Evolutionary conservation across 1,140 invertebrate species (phyloP).

Genomic region (Melitaea cinxia): DNA sequence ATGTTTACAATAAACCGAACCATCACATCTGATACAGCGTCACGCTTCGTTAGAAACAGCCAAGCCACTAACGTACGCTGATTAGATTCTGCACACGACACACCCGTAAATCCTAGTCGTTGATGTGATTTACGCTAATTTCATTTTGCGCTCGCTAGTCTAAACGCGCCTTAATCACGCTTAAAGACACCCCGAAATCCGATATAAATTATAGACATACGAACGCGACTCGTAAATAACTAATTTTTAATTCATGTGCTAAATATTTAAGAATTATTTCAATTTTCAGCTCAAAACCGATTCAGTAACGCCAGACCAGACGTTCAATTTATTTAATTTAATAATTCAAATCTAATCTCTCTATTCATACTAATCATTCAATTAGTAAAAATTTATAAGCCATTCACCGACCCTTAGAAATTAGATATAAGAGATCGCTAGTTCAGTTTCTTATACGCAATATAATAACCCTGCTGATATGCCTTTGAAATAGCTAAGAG

Average conservation of each 20-base stretch:
- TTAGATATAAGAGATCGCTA: neutral
- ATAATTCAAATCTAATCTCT: too few species aligned
- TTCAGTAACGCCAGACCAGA: too few species aligned
- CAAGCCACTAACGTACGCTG: conserved; percentile 63
- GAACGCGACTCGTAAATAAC: neutral
- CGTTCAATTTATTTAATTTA: too few species aligned
- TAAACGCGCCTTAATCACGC: conserved; percentile 70
- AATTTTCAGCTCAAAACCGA: too few species aligned
- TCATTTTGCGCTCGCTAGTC: conserved; percentile 60
- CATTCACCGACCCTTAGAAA: neutral
- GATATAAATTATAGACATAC: conserved; percentile 19
- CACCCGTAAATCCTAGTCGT: conserved; percentile 62
- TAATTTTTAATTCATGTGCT: too few species aligned
- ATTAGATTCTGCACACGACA: conserved; percentile 67
- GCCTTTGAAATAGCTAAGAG: conserved; percentile 40
- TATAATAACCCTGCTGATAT: conserved; percentile 42
- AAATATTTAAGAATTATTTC: too few species aligned
- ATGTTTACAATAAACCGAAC: conserved; percentile 30
- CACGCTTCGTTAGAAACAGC: conserved; percentile 57
- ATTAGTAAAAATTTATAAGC: neutral
- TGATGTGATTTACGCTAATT: conserved; percentile 78
- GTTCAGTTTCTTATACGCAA: conserved; percentile 2
- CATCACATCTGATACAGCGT: conserved; percentile 32
- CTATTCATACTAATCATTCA: neutral
- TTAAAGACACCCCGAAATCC: conserved; percentile 40